These are phyloP conservation scores for Synodontis membranacea DNA, from an alignment of 2,113 vertebrate species.

Conservation along the genomic window DNA sequence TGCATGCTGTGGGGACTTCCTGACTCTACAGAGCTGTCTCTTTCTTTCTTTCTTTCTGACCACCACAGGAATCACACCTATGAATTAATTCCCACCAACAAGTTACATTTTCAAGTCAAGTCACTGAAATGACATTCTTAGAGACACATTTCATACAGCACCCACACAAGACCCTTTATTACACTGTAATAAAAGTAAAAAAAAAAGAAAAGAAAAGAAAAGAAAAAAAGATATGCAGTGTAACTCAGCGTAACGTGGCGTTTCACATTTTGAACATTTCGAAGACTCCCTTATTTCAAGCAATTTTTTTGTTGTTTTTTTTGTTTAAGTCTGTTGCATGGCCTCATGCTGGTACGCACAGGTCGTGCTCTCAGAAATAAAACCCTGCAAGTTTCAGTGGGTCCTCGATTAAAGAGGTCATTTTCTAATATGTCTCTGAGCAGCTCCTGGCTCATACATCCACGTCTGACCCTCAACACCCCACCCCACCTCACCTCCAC, in stretches of 20 bases:
- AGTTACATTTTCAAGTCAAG: neutral
- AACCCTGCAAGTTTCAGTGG: neutral
- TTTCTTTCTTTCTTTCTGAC: neutral
- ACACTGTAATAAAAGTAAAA: too few relatives aligned
- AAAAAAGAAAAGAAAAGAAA: too few relatives aligned
- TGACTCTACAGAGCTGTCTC: neutral
- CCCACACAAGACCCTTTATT: neutral
- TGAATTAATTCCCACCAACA: neutral
- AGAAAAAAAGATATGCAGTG: neutral
- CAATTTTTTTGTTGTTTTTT: too few relatives aligned
- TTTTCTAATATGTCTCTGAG: too few relatives aligned
- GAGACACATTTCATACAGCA: neutral
- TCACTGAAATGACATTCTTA: neutral
- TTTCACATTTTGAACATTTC: neutral
- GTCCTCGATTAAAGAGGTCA: too few relatives aligned
- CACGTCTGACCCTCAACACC: too few relatives aligned
- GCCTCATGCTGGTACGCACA: neutral
- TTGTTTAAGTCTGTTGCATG: too few relatives aligned
- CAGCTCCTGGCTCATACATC: too few relatives aligned
- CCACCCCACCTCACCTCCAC: too few relatives aligned
- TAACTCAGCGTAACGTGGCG: neutral
- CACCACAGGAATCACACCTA: neutral
- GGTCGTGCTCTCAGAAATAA: neutral
- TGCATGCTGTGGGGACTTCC: neutral
- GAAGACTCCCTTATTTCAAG: neutral